These are phyloP conservation scores for Cairina moschata DNA, from an alignment of 2,113 vertebrate species.

Conservation along the genomic window DNA sequence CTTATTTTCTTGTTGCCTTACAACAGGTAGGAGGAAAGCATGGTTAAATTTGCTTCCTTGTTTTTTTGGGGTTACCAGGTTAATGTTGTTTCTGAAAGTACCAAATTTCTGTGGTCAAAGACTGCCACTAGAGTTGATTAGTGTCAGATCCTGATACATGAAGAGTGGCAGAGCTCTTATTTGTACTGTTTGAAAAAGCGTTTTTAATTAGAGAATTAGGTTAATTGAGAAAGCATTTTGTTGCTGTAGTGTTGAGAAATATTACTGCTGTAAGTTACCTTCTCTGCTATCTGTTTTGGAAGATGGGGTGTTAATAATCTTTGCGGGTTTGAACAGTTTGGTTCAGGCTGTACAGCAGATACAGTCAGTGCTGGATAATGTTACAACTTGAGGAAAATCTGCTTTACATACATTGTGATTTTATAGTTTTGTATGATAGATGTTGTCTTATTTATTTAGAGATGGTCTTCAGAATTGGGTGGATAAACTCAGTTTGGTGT, in stretches of 20 bases:
- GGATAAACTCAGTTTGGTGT: not conserved
- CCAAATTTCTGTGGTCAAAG: not conserved
- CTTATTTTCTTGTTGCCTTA: not conserved
- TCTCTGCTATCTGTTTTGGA: not conserved
- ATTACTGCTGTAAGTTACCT: not conserved
- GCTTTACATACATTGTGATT: not conserved
- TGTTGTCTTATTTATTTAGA: not conserved
- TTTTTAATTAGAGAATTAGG: not conserved
- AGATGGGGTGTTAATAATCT: not conserved
- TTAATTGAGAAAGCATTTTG: not conserved
- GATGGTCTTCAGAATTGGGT: not conserved
- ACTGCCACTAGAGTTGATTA: not conserved
- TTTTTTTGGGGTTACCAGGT: not conserved
- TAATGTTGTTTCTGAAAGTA: not conserved
- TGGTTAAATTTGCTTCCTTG: not conserved
- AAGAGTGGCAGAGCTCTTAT: not conserved
- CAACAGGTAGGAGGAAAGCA: not conserved
- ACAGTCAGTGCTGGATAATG: not conserved
- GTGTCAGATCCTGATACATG: not conserved
- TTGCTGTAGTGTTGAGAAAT: not conserved
- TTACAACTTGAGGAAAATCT: not conserved
- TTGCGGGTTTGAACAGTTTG: not conserved
- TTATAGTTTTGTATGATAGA: not conserved
- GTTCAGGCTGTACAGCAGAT: not conserved
- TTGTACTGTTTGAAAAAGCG: not conserved